phyloP scores from a whole-genome alignment of 1,140 invertebrate genomes.

The Conus betulinus region DNA sequence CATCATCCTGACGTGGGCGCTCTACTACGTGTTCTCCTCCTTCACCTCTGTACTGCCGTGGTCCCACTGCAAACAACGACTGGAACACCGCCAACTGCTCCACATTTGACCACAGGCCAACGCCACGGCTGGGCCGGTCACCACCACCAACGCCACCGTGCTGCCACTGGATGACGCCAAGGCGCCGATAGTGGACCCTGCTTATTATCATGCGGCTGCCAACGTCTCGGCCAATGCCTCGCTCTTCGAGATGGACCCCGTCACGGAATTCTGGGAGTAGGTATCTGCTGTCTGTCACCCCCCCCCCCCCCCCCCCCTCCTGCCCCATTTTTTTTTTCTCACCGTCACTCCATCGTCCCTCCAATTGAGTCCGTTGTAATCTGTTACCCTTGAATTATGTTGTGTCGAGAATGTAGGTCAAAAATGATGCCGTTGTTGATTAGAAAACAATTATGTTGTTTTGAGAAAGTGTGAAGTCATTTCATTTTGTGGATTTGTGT shows the following conservation, averaged over 20 bases:
- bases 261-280: slow-evolving; percentile 73
- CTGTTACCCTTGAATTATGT: too few relatives aligned
- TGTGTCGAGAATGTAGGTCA: too few relatives aligned
- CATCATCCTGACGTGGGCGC: slow-evolving; percentile 72
- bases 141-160: not conserved
- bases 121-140: not conserved
- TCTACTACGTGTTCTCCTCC: slow-evolving; percentile 74
- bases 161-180: not conserved
- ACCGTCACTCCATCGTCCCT: too few relatives aligned
- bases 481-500: too few relatives aligned
- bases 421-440: too few relatives aligned
- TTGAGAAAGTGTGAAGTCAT: too few relatives aligned
- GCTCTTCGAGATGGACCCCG: slow-evolving; percentile 54
- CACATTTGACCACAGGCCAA: slow-evolving; percentile 26
- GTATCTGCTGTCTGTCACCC: slow-evolving; percentile 45
- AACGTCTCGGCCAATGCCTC: slow-evolving; percentile 8
- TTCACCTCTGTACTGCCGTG: slow-evolving; percentile 74
- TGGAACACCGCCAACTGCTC: slow-evolving; percentile 74
- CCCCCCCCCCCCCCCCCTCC: too few relatives aligned
- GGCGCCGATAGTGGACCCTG: too few relatives aligned
- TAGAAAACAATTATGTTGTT: too few relatives aligned
- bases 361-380: too few relatives aligned
- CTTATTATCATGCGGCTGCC: not conserved
- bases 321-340: too few relatives aligned
- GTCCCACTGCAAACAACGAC: slow-evolving; percentile 73